A percentile compares a stretch with the other conserved stretches of the same genome.
Evolutionary conservation across 2,797 vertebrate genomes (phyloP).

Genomic region (Diplodus sargus): DNA sequence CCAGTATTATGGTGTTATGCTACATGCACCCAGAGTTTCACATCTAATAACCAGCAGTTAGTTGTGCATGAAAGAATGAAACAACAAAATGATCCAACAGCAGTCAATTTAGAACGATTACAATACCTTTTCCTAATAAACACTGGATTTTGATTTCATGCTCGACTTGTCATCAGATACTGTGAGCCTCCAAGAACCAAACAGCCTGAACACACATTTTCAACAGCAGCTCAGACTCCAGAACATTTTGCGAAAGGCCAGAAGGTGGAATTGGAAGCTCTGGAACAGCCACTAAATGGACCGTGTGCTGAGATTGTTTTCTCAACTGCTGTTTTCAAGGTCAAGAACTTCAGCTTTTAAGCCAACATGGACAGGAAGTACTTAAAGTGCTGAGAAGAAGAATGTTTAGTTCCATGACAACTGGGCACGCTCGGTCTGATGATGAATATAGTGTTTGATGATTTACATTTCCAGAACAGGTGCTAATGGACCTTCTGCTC

Average conservation of each 20-base stretch:
- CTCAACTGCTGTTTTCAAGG: conserved; percentile 17
- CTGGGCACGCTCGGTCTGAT: neutral
- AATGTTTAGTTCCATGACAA: neutral
- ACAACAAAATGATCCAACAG: neutral
- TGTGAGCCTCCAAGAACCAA: conserved; percentile 4
- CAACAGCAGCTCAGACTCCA: neutral
- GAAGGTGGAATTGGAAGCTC: conserved; percentile 21
- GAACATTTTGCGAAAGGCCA: conserved; percentile 6
- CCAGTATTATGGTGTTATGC: neutral
- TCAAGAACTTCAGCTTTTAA: conserved; percentile 1
- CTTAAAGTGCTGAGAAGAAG: neutral
- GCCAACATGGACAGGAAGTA: neutral
- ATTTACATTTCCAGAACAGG: neutral
- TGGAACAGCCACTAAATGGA: conserved; percentile 1
- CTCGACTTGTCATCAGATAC: conserved; percentile 1
- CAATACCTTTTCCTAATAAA: neutral
- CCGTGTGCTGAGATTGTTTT: conserved; percentile 8
- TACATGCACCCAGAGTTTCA: neutral
- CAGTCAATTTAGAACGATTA: neutral
- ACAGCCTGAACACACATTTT: neutral
- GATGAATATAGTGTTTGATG: neutral
- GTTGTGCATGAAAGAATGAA: neutral
- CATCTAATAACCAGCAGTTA: conserved; percentile 5
- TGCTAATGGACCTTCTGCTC: neutral
- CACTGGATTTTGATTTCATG: conserved; percentile 6